These are phyloP conservation scores for Indri indri DNA, from an alignment of 2,113 vertebrate genomes.

Conservation along the genomic window DNA sequence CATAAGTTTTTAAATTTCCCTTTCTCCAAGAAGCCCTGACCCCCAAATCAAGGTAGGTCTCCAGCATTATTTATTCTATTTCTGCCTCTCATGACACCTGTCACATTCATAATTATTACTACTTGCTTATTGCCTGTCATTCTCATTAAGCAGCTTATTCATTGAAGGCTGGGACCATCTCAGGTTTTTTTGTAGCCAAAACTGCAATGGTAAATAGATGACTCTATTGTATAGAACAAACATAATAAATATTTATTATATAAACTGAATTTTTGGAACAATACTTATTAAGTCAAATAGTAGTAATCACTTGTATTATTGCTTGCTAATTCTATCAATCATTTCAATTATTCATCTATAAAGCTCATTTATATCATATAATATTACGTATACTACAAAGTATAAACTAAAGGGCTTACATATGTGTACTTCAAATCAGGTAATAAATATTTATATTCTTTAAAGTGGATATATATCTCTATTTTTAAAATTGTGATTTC, in stretches of 20 bases:
- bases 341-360: conserved; percentile 22
- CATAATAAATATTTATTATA: neutral
- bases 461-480: neutral
- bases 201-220: neutral
- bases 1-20: neutral
- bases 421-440: neutral
- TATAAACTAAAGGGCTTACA: neutral
- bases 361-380: neutral
- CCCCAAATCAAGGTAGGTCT: neutral
- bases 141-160: neutral
- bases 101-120: neutral
- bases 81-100: neutral
- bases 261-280: conserved; percentile 21
- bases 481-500: conserved; percentile 7
- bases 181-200: neutral
- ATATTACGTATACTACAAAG: neutral
- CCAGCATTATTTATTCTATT: neutral
- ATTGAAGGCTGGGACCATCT: neutral
- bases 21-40: neutral
- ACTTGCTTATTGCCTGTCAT: neutral
- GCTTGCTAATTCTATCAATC: neutral
- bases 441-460: neutral
- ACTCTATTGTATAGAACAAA: neutral
- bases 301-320: neutral
- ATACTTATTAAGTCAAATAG: neutral